Evolutionary conservation across 2,888 invertebrate genomes (phyloP).

Genomic region (Philopedon plagiatum): DNA sequence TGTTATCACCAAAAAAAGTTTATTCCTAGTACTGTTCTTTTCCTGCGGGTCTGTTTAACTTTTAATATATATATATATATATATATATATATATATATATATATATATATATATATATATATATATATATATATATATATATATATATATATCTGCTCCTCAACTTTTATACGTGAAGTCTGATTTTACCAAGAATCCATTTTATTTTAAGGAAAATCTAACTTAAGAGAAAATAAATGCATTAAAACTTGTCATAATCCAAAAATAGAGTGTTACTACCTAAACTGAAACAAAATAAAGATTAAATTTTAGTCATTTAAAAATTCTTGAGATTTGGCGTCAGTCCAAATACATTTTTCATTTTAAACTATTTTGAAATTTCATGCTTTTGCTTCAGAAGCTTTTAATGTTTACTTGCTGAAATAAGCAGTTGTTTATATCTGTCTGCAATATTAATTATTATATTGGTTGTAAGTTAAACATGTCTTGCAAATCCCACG

Average conservation of each 20-base stretch:
- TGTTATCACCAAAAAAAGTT: no score
- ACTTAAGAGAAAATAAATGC: constrained; percentile 10
- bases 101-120: no score
- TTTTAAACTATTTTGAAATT: constrained; percentile 21
- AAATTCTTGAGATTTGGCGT: constrained; percentile 26
- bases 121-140: no score
- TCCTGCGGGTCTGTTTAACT: no score
- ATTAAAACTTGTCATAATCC: constrained; percentile 24
- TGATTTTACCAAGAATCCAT: neutral
- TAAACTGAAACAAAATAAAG: constrained; percentile 20
- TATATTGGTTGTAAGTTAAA: no score
- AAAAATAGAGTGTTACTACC: constrained; percentile 37
- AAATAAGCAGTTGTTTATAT: constrained; percentile 4
- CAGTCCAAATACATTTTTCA: constrained; percentile 21
- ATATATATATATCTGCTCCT: no score
- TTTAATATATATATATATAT: no score
- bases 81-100: no score
- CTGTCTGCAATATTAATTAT: neutral
- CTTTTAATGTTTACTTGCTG: neutral
- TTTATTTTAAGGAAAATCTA: neutral
- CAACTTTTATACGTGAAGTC: no score
- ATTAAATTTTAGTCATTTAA: constrained; percentile 17
- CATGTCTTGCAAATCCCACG: no score
- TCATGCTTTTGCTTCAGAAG: neutral
- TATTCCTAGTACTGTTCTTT: no score